phyloP scores from a whole-genome alignment of 1,140 invertebrate species.

The Brachionus koreanus region DNA sequence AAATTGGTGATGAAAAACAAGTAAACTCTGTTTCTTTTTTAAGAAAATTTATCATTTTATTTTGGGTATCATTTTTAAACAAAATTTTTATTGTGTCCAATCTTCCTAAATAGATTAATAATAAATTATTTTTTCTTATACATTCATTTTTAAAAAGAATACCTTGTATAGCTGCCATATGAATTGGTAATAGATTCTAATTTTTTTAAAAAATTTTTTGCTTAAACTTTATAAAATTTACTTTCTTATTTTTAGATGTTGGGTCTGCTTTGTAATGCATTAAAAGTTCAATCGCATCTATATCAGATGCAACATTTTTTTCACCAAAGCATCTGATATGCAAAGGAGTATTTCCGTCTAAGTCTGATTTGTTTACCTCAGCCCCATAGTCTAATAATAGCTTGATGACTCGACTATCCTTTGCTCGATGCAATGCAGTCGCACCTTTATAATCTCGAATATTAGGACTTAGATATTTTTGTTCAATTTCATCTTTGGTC shows the following conservation, averaged over 20 bases:
- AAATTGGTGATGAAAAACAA: constrained; percentile 51
- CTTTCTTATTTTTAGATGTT: constrained; percentile 52
- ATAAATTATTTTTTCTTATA: too few relatives aligned
- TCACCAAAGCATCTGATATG: constrained; percentile 59
- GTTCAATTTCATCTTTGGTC: constrained; percentile 48
- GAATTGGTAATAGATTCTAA: constrained; percentile 55
- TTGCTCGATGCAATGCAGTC: constrained; percentile 52
- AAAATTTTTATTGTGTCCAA: constrained; percentile 53
- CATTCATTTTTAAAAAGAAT: constrained; percentile 26
- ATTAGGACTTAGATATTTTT: constrained; percentile 47
- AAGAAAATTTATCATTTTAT: constrained; percentile 49
- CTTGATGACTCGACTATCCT: constrained; percentile 51
- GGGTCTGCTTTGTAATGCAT: constrained; percentile 50
- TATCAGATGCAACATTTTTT: constrained; percentile 50
- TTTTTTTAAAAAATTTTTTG: background rate
- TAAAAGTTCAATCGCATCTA: constrained; percentile 51
- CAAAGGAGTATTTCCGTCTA: constrained; percentile 56
- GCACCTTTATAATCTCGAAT: constrained; percentile 55
- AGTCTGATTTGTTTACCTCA: constrained; percentile 51
- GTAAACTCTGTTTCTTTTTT: constrained; percentile 49
- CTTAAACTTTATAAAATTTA: constrained; percentile 45
- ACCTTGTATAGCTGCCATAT: constrained; percentile 58
- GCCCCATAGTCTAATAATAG: constrained; percentile 54
- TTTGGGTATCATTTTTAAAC: constrained; percentile 49
- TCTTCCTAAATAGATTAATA: background rate